A percentile compares a stretch with the other conserved stretches of the same genome.
These are phyloP conservation scores for Scomber scombrus DNA, from an alignment of 2,113 vertebrate genomes.

Conservation along the genomic window DNA sequence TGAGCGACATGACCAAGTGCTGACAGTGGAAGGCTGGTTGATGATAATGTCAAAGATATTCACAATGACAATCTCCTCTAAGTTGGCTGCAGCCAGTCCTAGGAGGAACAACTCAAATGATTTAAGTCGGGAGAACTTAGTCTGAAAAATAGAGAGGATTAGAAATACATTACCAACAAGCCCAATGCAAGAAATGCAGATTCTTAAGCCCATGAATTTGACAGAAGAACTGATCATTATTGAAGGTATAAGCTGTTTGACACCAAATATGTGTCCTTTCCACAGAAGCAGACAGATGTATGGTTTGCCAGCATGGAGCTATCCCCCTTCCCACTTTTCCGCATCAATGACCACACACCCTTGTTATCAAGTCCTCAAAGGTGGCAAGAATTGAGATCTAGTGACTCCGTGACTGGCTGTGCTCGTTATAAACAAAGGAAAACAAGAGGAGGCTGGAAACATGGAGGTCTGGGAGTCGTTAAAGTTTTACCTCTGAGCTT, in stretches of 20 bases:
- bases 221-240: slow-evolving; percentile 42
- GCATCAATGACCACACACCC: slow-evolving; percentile 51
- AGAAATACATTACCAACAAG: slow-evolving; percentile 77
- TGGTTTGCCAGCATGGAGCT: not conserved
- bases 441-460: slow-evolving; percentile 67
- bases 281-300: not conserved
- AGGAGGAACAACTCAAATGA: slow-evolving; percentile 83
- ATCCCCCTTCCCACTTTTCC: slow-evolving; percentile 32
- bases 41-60: slow-evolving; percentile 73
- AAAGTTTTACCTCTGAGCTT: slow-evolving; percentile 84
- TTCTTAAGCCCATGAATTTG: slow-evolving; percentile 59
- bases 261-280: not conserved
- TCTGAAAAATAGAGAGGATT: slow-evolving; percentile 67
- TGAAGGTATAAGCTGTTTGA: not conserved
- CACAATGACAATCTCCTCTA: slow-evolving; percentile 80
- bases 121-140: slow-evolving; percentile 63
- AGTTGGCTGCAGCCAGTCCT: slow-evolving; percentile 75
- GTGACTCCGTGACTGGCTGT: slow-evolving; percentile 65
- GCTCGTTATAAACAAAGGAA: slow-evolving; percentile 71
- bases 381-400: slow-evolving; percentile 34
- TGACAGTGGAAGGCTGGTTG: rapidly evolving
- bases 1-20: slow-evolving; percentile 47
- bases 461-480: slow-evolving; percentile 74
- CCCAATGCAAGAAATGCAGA: slow-evolving; percentile 71
- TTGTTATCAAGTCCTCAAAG: slow-evolving; percentile 65